Evolutionary conservation across 2,888 invertebrate species (phyloP).

Genomic region (Amblyteles armatorius): DNA sequence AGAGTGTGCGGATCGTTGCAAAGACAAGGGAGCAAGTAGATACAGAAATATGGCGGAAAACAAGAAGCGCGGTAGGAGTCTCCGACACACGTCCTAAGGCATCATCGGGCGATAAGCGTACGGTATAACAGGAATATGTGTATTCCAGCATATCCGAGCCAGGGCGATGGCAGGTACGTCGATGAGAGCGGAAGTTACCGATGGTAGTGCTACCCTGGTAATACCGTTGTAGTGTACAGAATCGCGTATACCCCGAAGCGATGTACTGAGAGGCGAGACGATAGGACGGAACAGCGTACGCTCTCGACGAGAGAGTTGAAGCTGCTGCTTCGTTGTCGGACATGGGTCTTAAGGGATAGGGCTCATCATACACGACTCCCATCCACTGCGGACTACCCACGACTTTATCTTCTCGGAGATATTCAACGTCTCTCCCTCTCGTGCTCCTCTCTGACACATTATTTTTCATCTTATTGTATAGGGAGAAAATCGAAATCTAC

Average conservation of each 20-base stretch:
- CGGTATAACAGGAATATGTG: constrained; percentile 5
- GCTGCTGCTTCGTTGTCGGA: constrained; percentile 44
- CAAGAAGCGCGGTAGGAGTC: neutral
- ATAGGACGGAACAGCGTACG: constrained; percentile 30
- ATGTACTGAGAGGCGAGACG: constrained; percentile 25
- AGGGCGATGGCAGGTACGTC: constrained; percentile 17
- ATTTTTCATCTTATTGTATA: neutral
- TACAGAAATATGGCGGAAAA: neutral
- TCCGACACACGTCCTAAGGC: neutral
- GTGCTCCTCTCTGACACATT: constrained; percentile 3
- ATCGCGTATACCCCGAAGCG: constrained; percentile 42
- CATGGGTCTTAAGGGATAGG: constrained; percentile 60
- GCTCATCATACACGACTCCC: constrained; percentile 44
- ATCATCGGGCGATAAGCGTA: neutral
- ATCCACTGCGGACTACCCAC: constrained; percentile 40
- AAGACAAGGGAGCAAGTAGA: neutral
- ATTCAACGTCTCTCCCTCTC: neutral
- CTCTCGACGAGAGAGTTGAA: constrained; percentile 31
- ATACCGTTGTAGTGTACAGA: constrained; percentile 5
- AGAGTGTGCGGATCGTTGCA: neutral
- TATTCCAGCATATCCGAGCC: constrained; percentile 27
- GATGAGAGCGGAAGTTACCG: constrained; percentile 14
- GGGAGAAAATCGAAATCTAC: neutral
- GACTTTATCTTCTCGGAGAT: constrained; percentile 26
- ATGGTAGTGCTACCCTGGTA: constrained; percentile 4